A percentile compares a stretch with the other conserved stretches of the same genome.
Evolutionary conservation across 2,113 vertebrate species (phyloP).

Genomic region (Petroica traversi): DNA sequence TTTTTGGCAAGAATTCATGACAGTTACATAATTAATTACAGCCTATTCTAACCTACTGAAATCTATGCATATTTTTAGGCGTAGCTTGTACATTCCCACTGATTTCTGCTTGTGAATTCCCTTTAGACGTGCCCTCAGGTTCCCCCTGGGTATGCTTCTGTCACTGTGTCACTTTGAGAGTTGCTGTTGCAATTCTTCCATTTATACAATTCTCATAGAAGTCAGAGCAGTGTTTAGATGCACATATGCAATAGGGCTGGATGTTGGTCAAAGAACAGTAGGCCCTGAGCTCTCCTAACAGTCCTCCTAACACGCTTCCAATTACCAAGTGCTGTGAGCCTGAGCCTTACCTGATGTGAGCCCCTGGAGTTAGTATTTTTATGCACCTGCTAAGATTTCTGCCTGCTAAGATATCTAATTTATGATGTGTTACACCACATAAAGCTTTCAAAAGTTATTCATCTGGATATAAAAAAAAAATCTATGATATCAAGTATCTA

Average conservation of each 20-base stretch:
- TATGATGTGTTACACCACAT: not conserved
- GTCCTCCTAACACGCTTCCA: not conserved
- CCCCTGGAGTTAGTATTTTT: not conserved
- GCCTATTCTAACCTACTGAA: constrained; percentile 45
- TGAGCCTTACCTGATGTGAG: not conserved
- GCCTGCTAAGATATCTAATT: not conserved
- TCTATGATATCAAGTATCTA: not conserved
- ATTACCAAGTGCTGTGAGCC: not conserved
- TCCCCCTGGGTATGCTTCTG: not conserved
- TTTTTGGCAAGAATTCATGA: constrained; percentile 46
- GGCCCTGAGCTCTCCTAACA: not conserved
- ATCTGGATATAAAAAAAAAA: not conserved
- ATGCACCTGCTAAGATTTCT: not conserved
- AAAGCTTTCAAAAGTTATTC: not conserved
- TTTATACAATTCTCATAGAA: not conserved
- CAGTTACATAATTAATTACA: constrained; percentile 54
- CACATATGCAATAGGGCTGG: not conserved
- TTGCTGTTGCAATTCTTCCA: not conserved
- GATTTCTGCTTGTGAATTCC: not conserved
- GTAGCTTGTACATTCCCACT: not conserved
- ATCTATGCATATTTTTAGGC: constrained; percentile 23
- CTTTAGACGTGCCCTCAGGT: not conserved
- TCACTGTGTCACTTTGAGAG: not conserved
- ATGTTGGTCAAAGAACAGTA: not conserved
- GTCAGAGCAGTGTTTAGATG: not conserved